Evolutionary conservation across 2,888 invertebrate species (phyloP).

Genomic region (Linnaemya vulpina): DNA sequence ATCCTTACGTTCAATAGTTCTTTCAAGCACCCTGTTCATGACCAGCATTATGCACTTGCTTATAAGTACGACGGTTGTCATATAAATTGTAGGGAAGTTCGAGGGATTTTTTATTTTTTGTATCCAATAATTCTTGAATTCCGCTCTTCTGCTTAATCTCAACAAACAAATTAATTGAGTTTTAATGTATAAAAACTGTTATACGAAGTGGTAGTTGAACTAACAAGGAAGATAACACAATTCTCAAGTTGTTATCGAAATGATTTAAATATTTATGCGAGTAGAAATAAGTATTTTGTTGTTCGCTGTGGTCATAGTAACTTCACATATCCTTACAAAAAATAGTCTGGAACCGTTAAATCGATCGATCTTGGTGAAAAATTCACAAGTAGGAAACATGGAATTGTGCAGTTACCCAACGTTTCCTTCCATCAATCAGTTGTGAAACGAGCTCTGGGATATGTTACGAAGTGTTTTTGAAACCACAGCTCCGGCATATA

Average conservation of each 20-base stretch:
- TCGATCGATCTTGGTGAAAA: too few species aligned
- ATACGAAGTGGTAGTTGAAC: background rate
- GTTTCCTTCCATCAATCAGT: too few species aligned
- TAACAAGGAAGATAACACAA: constrained; percentile 26
- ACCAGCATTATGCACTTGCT: background rate
- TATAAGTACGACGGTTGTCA: background rate
- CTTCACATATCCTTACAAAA: too few species aligned
- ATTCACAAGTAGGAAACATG: too few species aligned
- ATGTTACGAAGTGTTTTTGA: too few species aligned
- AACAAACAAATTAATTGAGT: constrained; percentile 43
- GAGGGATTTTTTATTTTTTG: too few species aligned
- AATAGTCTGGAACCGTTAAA: too few species aligned
- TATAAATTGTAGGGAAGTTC: background rate
- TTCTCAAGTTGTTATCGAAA: constrained; percentile 57
- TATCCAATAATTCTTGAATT: background rate
- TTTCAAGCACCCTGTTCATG: constrained; percentile 4
- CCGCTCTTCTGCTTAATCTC: background rate
- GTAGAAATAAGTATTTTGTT: constrained; percentile 15
- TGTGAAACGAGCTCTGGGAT: too few species aligned
- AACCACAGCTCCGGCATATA: too few species aligned
- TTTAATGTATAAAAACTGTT: constrained; percentile 29
- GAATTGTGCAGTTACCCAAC: too few species aligned
- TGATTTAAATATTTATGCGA: background rate
- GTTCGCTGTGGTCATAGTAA: too few species aligned
- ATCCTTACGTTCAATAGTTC: background rate